Percentiles rank a stretch among this genome's conserved stretches.
These are phyloP conservation scores for Amblyraja radiata DNA, from an alignment of 2,797 vertebrate genomes.

Conservation along the genomic window DNA sequence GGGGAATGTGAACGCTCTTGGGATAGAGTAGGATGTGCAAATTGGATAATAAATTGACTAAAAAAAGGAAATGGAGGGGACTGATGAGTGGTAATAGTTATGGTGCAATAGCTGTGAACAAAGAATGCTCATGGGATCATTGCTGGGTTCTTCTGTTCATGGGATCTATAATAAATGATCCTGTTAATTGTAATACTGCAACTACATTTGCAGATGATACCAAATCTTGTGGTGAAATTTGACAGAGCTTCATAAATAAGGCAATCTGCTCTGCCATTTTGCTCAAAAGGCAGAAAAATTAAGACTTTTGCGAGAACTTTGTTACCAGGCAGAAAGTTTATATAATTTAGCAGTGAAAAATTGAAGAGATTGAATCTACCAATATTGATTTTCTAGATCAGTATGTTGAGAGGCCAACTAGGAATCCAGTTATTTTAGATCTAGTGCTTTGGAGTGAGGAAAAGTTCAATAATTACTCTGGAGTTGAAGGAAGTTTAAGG, in stretches of 20 bases:
- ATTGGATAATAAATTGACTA: slow-evolving; percentile 14
- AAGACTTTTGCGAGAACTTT: neutral
- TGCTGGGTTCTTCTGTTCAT: too few relatives aligned
- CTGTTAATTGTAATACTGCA: neutral
- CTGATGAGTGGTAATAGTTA: too few relatives aligned
- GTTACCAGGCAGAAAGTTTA: neutral
- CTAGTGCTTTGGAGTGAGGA: too few relatives aligned
- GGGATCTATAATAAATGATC: neutral
- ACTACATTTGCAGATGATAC: too few relatives aligned
- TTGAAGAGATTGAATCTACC: neutral
- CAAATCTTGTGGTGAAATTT: neutral
- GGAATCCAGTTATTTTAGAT: too few relatives aligned
- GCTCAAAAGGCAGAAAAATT: neutral
- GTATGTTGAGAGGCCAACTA: too few relatives aligned
- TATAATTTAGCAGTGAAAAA: neutral
- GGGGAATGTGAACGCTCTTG: neutral
- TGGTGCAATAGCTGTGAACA: neutral
- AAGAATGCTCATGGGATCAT: neutral
- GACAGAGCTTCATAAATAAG: neutral
- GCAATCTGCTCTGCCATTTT: neutral
- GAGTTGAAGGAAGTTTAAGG: too few relatives aligned
- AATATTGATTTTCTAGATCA: neutral
- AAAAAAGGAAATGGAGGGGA: neutral
- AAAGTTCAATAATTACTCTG: too few relatives aligned
- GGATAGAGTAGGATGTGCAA: neutral